Evolutionary conservation across 2,113 vertebrate species (phyloP).

Genomic region (Lethenteron reissneri): DNA sequence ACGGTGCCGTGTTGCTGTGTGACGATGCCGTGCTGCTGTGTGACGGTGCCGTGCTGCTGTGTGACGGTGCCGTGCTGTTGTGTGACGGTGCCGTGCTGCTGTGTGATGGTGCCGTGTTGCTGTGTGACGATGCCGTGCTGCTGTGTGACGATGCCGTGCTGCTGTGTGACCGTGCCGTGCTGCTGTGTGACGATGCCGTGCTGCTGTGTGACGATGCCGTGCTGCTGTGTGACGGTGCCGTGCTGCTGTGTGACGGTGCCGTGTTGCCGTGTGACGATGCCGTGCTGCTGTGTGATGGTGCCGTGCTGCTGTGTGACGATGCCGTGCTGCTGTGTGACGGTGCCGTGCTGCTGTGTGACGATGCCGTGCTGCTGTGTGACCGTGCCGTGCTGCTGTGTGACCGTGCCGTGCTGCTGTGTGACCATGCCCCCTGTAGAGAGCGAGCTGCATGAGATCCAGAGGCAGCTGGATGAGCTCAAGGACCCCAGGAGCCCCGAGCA

Average conservation of each 20-base stretch:
- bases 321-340: neutral
- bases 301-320: neutral
- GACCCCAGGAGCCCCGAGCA: constrained; percentile 21
- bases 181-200: neutral
- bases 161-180: neutral
- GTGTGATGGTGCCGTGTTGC: too few relatives aligned
- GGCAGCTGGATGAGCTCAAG: constrained; percentile 23
- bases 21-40: neutral
- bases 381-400: too few relatives aligned
- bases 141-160: too few relatives aligned
- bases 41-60: neutral
- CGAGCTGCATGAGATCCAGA: constrained; percentile 30
- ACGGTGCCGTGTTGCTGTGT: neutral
- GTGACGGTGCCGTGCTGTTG: too few relatives aligned
- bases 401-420: neutral
- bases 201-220: too few relatives aligned
- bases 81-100: too few relatives aligned
- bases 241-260: too few relatives aligned
- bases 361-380: too few relatives aligned
- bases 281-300: neutral
- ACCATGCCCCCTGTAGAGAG: constrained; percentile 13
- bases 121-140: too few relatives aligned
- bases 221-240: too few relatives aligned
- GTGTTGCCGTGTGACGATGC: too few relatives aligned
- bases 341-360: too few relatives aligned